Evolutionary conservation across 2,797 vertebrate genomes (phyloP), one percentile per base, ranked within the genome.

Genomic region (Dallia pectoralis): DNA sequence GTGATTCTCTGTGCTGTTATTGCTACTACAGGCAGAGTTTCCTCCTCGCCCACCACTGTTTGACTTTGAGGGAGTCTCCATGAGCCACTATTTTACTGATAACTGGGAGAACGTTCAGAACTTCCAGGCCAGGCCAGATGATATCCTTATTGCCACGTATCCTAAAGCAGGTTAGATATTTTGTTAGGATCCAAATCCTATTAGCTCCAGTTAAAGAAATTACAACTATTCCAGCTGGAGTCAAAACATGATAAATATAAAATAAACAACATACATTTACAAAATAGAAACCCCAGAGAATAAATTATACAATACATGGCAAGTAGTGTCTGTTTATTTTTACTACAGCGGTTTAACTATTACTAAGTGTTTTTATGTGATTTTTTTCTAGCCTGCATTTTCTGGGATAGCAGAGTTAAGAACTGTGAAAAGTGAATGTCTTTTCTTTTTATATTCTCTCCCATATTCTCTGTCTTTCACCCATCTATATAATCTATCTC

Each of bases 131-230:
- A 82, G 76, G 72, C 82, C 85, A 70, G 81, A 81, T 81, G 84
- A 81, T 25, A 82, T 77, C 36, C 73, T 86, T 2, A 75, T 85
- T 0, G 81, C 84, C 27, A 82, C 84, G 7, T 85, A 89, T 64
- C 89, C 89, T 59, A 92, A 92, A 86, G 85, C 89, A 79, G 90
- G 90, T 90, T n/a, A n/a, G n/a, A n/a, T n/a, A n/a, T n/a, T n/a
- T n/a, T n/a, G n/a, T n/a, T n/a, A n/a, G n/a, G n/a, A n/a, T n/a
- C n/a, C n/a, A n/a, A n/a, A n/a, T n/a, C n/a, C n/a, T n/a, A n/a
- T n/a, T n/a, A n/a, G n/a, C 32, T 79, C 27, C 47, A 12, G 12
- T 3, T 9, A 40, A 40, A 40, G 9, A 5, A 40, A 40, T 9
- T 1, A 4, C 36, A 3, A 40, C 36, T 40, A 5, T 40, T 40